Conservation (phyloP, 2,888 invertebrate genomes). For the Amaurobius ferox region DNA sequence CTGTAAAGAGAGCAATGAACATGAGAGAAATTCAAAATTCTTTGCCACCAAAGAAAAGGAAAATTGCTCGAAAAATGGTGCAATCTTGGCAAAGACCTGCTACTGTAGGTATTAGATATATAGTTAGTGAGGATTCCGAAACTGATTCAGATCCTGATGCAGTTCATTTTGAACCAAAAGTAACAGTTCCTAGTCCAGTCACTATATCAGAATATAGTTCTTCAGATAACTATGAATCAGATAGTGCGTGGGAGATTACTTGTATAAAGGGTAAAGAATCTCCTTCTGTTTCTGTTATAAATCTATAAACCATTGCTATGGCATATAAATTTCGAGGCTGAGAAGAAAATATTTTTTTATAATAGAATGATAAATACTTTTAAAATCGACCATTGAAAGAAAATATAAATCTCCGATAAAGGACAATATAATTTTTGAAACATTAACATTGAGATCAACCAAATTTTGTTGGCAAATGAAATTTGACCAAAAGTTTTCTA, state of each 20-base stretch:
- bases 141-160: conserved; percentile 70
- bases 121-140: conserved; percentile 62
- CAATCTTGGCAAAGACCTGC: conserved; percentile 17
- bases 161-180: conserved; percentile 33
- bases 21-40: neutral
- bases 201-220: conserved; percentile 45
- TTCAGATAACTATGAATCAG: conserved; percentile 7
- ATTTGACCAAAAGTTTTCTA: no score
- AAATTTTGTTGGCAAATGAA: no score
- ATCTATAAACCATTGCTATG: no score
- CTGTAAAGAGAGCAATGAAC: conserved; percentile 60
- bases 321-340: no score
- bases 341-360: no score
- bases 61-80: conserved; percentile 28
- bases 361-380: no score
- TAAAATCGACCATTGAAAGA: no score
- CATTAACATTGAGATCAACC: no score
- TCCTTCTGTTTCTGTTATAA: neutral
- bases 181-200: neutral
- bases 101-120: conserved; percentile 46
- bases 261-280: conserved; percentile 22
- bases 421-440: no score
- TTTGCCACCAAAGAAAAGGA: conserved; percentile 32
- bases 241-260: conserved; percentile 39
- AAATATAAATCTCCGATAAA: no score